A percentile compares a stretch with the other conserved stretches of the same genome.
Evolutionary conservation across 2,888 invertebrate species (phyloP).

Genomic region (Epistrophe grossulariae): DNA sequence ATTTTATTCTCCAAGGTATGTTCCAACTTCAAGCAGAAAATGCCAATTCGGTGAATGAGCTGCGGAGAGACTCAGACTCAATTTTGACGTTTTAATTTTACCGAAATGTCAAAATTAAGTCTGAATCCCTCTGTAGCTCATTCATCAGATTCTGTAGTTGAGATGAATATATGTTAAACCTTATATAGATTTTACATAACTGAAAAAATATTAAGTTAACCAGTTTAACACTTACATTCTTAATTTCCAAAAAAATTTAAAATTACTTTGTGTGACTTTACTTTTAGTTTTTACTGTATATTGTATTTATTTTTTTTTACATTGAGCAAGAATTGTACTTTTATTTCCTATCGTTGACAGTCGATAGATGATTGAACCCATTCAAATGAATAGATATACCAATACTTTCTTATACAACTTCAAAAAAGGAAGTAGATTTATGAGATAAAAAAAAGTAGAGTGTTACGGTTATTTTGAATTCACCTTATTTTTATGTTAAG

Average conservation of each 20-base stretch:
- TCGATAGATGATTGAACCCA: slow-evolving; percentile 53
- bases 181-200: too few relatives aligned
- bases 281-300: background rate
- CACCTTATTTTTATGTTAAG: slow-evolving; percentile 70
- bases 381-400: slow-evolving; percentile 35
- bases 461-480: slow-evolving; percentile 63
- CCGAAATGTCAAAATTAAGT: too few relatives aligned
- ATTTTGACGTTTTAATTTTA: too few relatives aligned
- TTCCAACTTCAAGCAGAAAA: too few relatives aligned
- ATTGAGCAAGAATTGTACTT: slow-evolving; percentile 14
- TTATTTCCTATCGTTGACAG: slow-evolving; percentile 60
- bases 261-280: background rate
- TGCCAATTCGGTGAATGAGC: too few relatives aligned
- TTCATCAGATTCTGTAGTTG: too few relatives aligned
- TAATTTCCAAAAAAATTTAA: background rate
- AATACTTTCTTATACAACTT: background rate
- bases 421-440: slow-evolving; percentile 14
- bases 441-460: slow-evolving; percentile 14
- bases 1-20: too few relatives aligned
- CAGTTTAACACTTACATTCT: too few relatives aligned
- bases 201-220: too few relatives aligned
- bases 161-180: too few relatives aligned
- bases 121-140: too few relatives aligned
- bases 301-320: background rate
- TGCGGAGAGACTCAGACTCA: too few relatives aligned